Evolutionary conservation across 2,797 vertebrate genomes (phyloP).

Genomic region (Falco biarmicus): DNA sequence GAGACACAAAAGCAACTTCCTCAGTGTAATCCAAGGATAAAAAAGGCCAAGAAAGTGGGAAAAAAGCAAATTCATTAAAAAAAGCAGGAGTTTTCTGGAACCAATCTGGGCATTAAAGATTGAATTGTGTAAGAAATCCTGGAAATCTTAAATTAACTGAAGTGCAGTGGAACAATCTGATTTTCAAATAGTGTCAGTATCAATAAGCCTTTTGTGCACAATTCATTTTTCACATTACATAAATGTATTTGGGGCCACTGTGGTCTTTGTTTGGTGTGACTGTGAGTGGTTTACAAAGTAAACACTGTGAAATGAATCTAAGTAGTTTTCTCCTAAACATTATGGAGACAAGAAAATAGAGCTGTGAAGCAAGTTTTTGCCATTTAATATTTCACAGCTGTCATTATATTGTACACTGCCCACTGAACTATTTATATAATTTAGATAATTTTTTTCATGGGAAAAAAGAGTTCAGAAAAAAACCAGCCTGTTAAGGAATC

Average conservation of each 20-base stretch:
- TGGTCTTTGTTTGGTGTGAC: neutral
- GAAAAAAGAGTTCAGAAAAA: neutral
- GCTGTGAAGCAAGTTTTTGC: neutral
- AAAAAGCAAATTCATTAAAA: neutral
- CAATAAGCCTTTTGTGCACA: neutral
- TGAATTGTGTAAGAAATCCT: neutral
- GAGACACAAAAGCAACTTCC: neutral
- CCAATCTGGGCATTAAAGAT: neutral
- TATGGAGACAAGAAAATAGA: neutral
- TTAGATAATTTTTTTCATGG: neutral
- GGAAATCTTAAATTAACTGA: neutral
- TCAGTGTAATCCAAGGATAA: neutral
- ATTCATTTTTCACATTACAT: neutral
- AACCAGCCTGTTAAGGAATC: neutral
- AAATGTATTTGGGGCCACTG: neutral
- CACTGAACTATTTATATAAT: neutral
- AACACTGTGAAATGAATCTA: neutral
- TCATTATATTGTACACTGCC: neutral
- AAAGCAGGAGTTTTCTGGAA: neutral
- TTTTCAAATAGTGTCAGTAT: neutral
- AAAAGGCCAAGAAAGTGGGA: neutral
- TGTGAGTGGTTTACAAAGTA: neutral
- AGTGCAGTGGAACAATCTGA: neutral
- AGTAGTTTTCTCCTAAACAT: neutral
- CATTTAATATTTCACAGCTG: neutral